These are phyloP conservation scores for Aricia artaxerxes DNA, from an alignment of 2,888 invertebrate genomes.

Conservation along the genomic window DNA sequence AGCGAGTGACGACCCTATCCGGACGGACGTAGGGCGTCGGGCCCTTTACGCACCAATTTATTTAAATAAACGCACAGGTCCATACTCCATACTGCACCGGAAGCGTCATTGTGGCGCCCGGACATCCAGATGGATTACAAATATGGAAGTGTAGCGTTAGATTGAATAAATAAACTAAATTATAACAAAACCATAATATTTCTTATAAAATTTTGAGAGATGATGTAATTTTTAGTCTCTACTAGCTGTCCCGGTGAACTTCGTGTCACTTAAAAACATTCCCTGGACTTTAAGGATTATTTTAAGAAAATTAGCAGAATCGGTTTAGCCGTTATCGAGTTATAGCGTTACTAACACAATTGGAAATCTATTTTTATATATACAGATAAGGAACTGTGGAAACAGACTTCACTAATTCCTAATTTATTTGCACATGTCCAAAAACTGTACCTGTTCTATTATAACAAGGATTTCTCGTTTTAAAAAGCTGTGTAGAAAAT, in stretches of 20 bases:
- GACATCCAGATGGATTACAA: constrained; percentile 58
- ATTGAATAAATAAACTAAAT: neutral
- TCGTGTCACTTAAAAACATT: too few species aligned
- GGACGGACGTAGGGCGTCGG: constrained; percentile 59
- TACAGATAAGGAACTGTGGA: too few species aligned
- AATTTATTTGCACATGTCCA: too few species aligned
- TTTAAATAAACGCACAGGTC: constrained; percentile 52
- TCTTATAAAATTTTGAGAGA: neutral
- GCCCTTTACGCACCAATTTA: constrained; percentile 60
- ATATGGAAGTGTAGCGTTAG: constrained; percentile 1
- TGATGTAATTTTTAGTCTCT: too few species aligned
- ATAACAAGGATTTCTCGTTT: neutral
- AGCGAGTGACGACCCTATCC: constrained; percentile 46
- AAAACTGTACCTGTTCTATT: neutral
- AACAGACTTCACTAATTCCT: too few species aligned
- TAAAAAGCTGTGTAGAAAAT: neutral
- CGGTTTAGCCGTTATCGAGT: too few species aligned
- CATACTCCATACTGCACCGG: constrained; percentile 46
- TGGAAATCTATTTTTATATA: too few species aligned
- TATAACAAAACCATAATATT: neutral
- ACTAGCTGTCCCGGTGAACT: too few species aligned
- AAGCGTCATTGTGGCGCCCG: constrained; percentile 60
- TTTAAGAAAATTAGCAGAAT: too few species aligned
- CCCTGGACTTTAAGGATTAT: too few species aligned
- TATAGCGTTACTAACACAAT: too few species aligned